These are phyloP conservation scores for Podarcis muralis DNA, from an alignment of 2,113 vertebrate species.

Conservation along the genomic window DNA sequence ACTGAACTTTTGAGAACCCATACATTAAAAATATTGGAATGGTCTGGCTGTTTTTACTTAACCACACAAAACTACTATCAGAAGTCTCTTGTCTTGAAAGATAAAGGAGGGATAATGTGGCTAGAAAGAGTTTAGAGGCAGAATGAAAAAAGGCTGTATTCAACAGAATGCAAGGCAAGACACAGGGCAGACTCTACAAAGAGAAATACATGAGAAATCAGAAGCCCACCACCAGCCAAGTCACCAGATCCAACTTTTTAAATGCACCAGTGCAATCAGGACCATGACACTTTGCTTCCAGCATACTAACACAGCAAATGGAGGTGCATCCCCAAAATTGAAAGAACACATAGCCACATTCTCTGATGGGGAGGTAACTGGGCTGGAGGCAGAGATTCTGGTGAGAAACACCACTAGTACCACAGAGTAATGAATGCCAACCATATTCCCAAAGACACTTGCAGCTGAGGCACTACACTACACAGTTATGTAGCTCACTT, in stretches of 20 bases:
- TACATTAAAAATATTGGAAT: background rate
- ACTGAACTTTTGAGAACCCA: background rate
- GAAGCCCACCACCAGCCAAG: background rate
- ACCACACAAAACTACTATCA: background rate
- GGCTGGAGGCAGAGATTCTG: background rate
- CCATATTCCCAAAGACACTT: background rate
- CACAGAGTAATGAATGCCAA: too few species aligned
- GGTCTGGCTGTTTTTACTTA: background rate
- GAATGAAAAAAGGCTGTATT: too few species aligned
- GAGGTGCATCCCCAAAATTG: background rate
- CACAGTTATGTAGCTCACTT: background rate
- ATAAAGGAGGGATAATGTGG: background rate
- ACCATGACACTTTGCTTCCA: background rate
- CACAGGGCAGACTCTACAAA: background rate
- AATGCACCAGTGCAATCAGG: background rate
- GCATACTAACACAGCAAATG: background rate
- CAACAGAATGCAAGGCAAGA: background rate
- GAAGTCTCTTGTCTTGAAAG: too few species aligned
- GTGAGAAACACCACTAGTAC: background rate
- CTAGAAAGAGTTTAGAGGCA: background rate
- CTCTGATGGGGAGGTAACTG: background rate
- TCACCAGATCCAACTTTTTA: background rate
- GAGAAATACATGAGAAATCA: background rate
- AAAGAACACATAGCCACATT: background rate
- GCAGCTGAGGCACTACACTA: background rate